Evolutionary conservation across 2,113 vertebrate species (phyloP).

Genomic region (Leptobrachium leishanense): DNA sequence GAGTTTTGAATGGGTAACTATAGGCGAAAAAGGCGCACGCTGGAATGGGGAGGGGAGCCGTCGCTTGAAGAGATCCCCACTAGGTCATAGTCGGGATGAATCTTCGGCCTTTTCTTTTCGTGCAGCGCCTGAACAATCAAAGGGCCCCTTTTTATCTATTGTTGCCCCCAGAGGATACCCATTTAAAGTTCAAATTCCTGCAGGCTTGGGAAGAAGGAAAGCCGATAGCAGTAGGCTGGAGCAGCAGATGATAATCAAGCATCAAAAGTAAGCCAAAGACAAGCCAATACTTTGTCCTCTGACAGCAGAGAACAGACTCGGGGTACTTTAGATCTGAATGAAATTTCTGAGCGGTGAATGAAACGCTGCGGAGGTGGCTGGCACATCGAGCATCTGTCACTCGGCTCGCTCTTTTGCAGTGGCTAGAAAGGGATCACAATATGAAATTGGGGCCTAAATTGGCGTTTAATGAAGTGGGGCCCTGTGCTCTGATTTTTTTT

Average conservation of each 20-base stretch:
- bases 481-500: conserved; percentile 52
- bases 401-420: conserved; percentile 54
- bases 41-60: conserved; percentile 55
- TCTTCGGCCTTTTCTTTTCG: conserved; percentile 62
- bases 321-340: conserved; percentile 61
- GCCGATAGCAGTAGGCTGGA: conserved; percentile 62
- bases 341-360: conserved; percentile 59
- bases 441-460: conserved; percentile 57
- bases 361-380: conserved; percentile 49
- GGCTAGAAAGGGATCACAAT: conserved; percentile 51
- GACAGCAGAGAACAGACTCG: conserved; percentile 56
- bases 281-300: conserved; percentile 68
- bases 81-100: conserved; percentile 60
- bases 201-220: conserved; percentile 66
- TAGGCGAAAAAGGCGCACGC: conserved; percentile 52
- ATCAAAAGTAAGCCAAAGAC: conserved; percentile 67
- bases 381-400: conserved; percentile 59
- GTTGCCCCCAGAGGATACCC: conserved; percentile 60
- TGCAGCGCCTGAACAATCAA: conserved; percentile 69
- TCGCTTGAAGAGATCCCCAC: conserved; percentile 60
- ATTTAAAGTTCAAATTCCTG: conserved; percentile 71
- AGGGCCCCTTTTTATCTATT: conserved; percentile 69
- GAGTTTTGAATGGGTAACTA: conserved; percentile 61
- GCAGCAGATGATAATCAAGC: conserved; percentile 65
- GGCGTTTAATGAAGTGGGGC: conserved; percentile 60